Percentiles rank a stretch among this genome's conserved stretches.
phyloP scores from a whole-genome alignment of 2,797 vertebrate genomes.

The Tenualosa thibaudeaui region DNA sequence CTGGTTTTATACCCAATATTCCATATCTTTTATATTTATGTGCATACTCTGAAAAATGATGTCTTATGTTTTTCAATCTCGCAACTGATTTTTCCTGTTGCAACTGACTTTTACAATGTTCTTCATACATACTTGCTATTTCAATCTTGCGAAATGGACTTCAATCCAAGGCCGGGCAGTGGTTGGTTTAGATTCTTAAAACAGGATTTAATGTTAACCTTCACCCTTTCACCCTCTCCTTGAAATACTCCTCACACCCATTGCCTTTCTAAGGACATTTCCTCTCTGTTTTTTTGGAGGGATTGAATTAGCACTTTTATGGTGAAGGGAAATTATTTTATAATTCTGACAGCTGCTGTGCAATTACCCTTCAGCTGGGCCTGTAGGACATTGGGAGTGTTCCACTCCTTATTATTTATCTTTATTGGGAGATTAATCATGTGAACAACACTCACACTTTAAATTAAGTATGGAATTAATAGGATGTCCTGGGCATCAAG shows the following conservation, averaged over 20 bases:
- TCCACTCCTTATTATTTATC: conserved; percentile 68
- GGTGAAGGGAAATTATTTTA: conserved; percentile 46
- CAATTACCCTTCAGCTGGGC: conserved; percentile 68
- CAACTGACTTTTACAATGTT: conserved; percentile 11
- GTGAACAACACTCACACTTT: conserved; percentile 32
- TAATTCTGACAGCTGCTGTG: conserved; percentile 65
- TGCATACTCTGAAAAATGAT: not conserved
- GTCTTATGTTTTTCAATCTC: conserved; percentile 20
- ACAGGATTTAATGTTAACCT: conserved; percentile 8
- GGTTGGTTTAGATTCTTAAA: not conserved
- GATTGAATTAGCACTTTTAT: conserved; percentile 33
- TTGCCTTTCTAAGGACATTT: conserved; percentile 49
- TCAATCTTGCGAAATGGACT: not conserved
- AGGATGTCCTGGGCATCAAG: conserved; percentile 6
- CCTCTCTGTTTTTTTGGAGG: conserved; percentile 1
- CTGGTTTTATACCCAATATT: conserved; percentile 10
- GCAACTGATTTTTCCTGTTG: not conserved
- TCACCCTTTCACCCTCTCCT: not conserved
- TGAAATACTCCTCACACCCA: conserved; percentile 26
- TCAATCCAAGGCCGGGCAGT: not conserved
- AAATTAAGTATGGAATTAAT: conserved; percentile 39
- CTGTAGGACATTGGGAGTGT: conserved; percentile 65
- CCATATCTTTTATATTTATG: conserved; percentile 19
- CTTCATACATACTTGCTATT: not conserved
- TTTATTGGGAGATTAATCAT: conserved; percentile 75